phyloP scores from a whole-genome alignment of 1,140 invertebrate species.

The Mizuhopecten yessoensis region DNA sequence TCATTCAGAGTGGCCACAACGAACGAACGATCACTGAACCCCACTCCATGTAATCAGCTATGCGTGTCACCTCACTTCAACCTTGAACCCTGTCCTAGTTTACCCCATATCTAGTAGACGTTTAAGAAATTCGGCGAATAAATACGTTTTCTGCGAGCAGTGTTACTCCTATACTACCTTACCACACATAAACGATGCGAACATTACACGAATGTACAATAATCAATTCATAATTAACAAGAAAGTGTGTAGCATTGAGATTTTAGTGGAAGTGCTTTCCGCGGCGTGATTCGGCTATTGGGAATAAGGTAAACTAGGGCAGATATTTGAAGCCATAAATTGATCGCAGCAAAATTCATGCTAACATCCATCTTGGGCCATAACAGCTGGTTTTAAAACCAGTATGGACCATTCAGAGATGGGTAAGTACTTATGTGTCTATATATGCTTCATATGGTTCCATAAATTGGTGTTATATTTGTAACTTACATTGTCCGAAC shows the following conservation, averaged over 20 bases:
- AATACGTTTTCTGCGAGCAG: neutral
- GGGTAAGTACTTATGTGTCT: conserved; percentile 60
- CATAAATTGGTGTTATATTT: neutral
- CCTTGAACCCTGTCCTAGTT: conserved; percentile 26
- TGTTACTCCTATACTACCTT: neutral
- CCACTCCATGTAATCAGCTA: neutral
- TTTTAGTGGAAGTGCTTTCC: neutral
- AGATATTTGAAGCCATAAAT: conserved; percentile 50
- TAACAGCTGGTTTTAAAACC: conserved; percentile 49
- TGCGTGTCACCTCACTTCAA: conserved; percentile 31
- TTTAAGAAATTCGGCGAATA: neutral
- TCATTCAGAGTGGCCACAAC: no score
- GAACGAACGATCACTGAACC: conserved; percentile 36
- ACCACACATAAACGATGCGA: neutral
- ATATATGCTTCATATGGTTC: neutral
- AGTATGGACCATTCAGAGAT: conserved; percentile 70
- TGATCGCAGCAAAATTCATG: conserved; percentile 42
- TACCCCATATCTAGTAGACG: conserved; percentile 26
- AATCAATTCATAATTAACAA: neutral
- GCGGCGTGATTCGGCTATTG: conserved; percentile 1
- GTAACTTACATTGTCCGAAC: neutral
- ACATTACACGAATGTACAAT: neutral
- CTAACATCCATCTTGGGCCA: conserved; percentile 48
- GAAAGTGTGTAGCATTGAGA: neutral
- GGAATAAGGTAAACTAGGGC: conserved; percentile 54